Conservation (phyloP, 2,797 vertebrate species). For the Semotilus atromaculatus region DNA sequence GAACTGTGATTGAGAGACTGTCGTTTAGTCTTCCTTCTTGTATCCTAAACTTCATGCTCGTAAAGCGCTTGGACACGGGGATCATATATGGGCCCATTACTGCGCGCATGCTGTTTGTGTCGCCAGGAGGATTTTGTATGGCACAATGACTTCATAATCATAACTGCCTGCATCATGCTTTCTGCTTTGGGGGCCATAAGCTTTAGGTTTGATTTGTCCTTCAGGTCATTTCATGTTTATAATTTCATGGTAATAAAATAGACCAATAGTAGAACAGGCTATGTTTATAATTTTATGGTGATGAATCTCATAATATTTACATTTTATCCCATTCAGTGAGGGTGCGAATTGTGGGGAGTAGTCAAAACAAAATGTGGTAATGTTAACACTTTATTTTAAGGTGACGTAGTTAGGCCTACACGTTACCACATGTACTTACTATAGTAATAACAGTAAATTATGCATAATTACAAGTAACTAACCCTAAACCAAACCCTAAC, state of each 20-base stretch:
- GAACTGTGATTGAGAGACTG: background rate
- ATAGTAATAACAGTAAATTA: background rate
- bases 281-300: background rate
- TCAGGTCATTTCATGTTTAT: background rate
- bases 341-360: background rate
- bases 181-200: background rate
- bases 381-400: no score
- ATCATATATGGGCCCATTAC: background rate
- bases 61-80: background rate
- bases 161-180: constrained; percentile 11
- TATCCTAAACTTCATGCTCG: background rate
- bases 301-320: background rate
- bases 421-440: no score
- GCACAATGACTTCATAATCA: constrained; percentile 11
- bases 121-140: background rate
- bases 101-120: background rate
- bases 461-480: background rate
- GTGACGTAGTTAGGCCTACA: no score
- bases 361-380: background rate
- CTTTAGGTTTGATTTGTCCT: background rate
- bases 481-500: no score
- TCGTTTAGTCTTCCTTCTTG: background rate
- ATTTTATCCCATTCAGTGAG: background rate
- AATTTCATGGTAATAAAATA: background rate
- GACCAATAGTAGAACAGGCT: background rate